phyloP scores from a whole-genome alignment of 2,113 vertebrate species.

The Sorex fumeus region DNA sequence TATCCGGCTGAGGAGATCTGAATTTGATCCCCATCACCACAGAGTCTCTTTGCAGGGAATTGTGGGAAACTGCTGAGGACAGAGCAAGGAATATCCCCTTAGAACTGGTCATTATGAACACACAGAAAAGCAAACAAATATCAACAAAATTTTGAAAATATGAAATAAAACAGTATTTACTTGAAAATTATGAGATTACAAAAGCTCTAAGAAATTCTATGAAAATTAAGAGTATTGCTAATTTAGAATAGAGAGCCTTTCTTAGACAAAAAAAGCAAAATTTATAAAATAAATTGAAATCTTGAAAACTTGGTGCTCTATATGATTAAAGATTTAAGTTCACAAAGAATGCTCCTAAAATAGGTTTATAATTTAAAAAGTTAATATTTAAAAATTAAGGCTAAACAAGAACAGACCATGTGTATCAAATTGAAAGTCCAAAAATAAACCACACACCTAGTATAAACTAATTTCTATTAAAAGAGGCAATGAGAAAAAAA shows the following conservation, averaged over 20 bases:
- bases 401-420: background rate
- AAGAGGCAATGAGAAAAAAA: background rate
- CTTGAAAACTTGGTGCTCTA: background rate
- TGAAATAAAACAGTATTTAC: no score
- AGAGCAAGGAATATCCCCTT: no score
- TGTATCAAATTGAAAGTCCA: background rate
- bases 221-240: no score
- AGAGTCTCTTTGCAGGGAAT: no score
- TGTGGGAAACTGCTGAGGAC: no score
- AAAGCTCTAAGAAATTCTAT: no score
- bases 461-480: constrained; percentile 4
- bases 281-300: background rate
- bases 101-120: no score
- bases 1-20: no score
- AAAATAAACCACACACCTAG: background rate
- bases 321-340: constrained; percentile 2
- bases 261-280: background rate
- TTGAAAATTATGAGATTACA: no score
- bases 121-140: no score
- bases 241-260: background rate
- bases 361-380: background rate
- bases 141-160: no score
- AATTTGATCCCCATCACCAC: no score
- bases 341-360: background rate
- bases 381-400: background rate